These are phyloP conservation scores for Nymphalis io DNA, from an alignment of 1,140 invertebrate species.

Conservation along the genomic window DNA sequence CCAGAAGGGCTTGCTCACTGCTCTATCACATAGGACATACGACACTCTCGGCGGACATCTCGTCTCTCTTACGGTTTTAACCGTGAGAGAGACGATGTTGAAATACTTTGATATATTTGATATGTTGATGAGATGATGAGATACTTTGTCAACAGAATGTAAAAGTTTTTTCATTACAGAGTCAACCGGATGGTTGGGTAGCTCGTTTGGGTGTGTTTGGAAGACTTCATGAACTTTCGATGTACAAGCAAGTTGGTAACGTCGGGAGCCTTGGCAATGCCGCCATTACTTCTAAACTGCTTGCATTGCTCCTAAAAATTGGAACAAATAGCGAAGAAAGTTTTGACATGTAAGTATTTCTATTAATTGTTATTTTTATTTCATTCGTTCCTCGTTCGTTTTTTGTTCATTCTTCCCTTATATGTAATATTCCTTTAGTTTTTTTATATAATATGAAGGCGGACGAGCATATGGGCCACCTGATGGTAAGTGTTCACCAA, in stretches of 20 bases:
- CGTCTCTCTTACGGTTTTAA: not conserved
- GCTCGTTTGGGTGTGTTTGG: constrained; percentile 67
- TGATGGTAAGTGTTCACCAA: no score
- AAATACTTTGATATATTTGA: no score
- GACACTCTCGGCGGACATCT: no score
- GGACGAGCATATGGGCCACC: no score
- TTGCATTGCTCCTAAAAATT: constrained; percentile 61
- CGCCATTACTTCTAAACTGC: constrained; percentile 59
- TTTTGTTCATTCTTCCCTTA: not conserved
- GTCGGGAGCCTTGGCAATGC: constrained; percentile 53
- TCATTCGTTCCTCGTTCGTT: not conserved
- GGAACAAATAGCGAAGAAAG: constrained; percentile 55
- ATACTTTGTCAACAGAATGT: no score
- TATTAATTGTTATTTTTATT: not conserved
- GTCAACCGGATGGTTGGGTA: constrained; percentile 66
- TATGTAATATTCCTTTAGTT: no score
- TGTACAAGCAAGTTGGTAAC: constrained; percentile 55
- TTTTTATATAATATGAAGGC: no score
- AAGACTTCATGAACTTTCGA: constrained; percentile 59
- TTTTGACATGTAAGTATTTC: constrained; percentile 60
- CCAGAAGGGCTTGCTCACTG: no score
- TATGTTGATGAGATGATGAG: no score
- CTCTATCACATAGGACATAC: no score
- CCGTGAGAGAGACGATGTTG: no score
- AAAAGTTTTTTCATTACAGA: constrained; percentile 38